A percentile compares a stretch with the other conserved stretches of the same genome.
These are phyloP conservation scores for Zaprionus kolodkinae DNA, from an alignment of 1,140 invertebrate species.

Conservation along the genomic window DNA sequence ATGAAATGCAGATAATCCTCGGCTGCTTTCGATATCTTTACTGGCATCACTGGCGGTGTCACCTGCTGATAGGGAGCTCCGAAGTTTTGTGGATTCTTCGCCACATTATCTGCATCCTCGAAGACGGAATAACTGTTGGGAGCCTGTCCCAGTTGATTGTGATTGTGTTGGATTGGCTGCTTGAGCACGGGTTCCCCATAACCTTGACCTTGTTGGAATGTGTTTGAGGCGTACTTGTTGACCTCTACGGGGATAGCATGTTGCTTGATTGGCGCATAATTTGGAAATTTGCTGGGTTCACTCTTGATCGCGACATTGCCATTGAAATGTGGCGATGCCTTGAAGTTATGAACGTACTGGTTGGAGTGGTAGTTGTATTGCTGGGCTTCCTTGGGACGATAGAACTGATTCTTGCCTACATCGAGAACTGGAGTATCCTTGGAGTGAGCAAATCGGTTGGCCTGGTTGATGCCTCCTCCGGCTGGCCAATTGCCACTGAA, in stretches of 20 bases:
- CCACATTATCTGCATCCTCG: conserved; percentile 61
- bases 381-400: conserved; percentile 32
- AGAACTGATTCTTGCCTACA: conserved; percentile 66
- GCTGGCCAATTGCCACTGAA: conserved; percentile 42
- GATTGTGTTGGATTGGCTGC: conserved; percentile 10
- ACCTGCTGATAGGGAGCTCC: conserved; percentile 22
- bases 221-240: conserved; percentile 42
- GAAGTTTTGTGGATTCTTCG: conserved; percentile 34
- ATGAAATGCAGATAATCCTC: conserved; percentile 77
- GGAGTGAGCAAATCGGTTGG: conserved; percentile 51
- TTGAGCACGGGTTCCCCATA: conserved; percentile 41
- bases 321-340: conserved; percentile 68
- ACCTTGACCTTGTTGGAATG: conserved; percentile 20
- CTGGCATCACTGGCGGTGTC: conserved; percentile 7
- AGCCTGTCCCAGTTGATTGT: conserved; percentile 18
- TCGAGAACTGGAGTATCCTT: conserved; percentile 65
- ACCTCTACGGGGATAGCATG: conserved; percentile 68
- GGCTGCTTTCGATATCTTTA: conserved; percentile 62
- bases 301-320: conserved; percentile 59
- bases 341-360: conserved; percentile 72
- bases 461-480: conserved; percentile 40
- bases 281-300: conserved; percentile 41
- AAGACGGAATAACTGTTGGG: conserved; percentile 65
- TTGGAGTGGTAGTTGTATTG: conserved; percentile 54
- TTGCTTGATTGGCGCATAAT: conserved; percentile 53